Evolutionary conservation across 2,888 invertebrate species (phyloP), one percentile per base, ranked within the genome.

Genomic region (Dryomyza anilis): DNA sequence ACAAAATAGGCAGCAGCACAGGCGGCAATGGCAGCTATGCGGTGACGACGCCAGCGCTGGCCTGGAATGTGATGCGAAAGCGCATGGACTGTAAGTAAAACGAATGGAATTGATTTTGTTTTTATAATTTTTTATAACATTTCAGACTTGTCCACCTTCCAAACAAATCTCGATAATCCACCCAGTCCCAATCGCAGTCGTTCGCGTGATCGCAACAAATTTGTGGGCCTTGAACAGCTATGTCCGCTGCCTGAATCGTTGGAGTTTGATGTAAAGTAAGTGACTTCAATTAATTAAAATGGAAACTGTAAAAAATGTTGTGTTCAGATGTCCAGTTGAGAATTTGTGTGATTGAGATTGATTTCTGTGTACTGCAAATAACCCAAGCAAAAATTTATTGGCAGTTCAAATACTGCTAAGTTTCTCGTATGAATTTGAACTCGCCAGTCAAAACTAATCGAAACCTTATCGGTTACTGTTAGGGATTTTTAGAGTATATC

Each of bases 31-130:
- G 69, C 14, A 70, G 63, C 71, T 66, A 73, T 66, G 69, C 71
- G 4, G 64, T 68, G 23, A 71, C 73, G 25, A 78, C 79, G 19
- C 79, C 79, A 93, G 95, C 94, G 72, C 86, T 95, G 85, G 94
- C 95, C 82, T 96, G 95, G 95, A 93, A 93, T 87, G 92, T 94
- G 73, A 91, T 95, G 84, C 89, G 94, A 84, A 94, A 93, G 84
- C 89, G 94, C 79, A 90, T 94, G 84, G 94, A 95, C 86, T 92
- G 95, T 95, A 91, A 87, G 93, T 91, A 21, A 19, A n/a, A n/a
- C n/a, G n/a, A n/a, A n/a, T n/a, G n/a, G n/a, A n/a, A n/a, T n/a
- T n/a, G n/a, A n/a, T 21, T 30, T 16, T 36, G 30, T 43, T 6
- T 1, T 14, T 25, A 30, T 14, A 36, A 8, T 4, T 6, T 30